These are phyloP conservation scores for Geopemphigus sp. DNA, from an alignment of 1,140 invertebrate genomes.

Conservation along the genomic window DNA sequence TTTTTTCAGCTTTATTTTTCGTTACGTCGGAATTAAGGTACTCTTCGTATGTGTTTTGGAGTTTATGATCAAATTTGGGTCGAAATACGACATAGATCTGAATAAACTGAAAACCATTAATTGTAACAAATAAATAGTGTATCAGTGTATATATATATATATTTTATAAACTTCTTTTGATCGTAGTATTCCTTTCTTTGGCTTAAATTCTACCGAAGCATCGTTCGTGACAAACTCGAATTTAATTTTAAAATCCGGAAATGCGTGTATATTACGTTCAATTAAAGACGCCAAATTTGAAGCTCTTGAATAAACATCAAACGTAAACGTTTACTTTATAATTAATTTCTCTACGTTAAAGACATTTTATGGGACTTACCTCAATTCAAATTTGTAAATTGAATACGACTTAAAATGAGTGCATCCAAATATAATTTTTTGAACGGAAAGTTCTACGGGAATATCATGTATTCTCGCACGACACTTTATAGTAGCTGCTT, in stretches of 20 bases:
- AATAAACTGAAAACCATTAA: conserved; percentile 2
- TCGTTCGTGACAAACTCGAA: conserved; percentile 26
- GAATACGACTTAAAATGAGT: conserved; percentile 28
- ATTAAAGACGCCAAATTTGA: neutral
- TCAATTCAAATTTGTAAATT: conserved; percentile 16
- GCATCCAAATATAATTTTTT: conserved; percentile 27
- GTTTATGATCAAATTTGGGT: neutral
- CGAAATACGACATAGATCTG: neutral
- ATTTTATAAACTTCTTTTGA: conserved; percentile 24
- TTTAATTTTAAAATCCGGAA: conserved; percentile 21
- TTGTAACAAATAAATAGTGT: neutral
- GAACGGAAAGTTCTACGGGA: conserved; percentile 21
- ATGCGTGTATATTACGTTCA: neutral
- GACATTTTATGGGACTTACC: neutral
- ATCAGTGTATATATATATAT: neutral
- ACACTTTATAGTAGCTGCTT: conserved; percentile 15
- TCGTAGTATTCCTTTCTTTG: conserved; percentile 13
- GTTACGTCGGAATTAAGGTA: neutral
- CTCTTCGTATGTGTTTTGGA: conserved; percentile 6
- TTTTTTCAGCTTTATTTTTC: neutral
- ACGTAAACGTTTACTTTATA: neutral
- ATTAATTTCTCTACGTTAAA: neutral
- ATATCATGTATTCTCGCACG: conserved; percentile 1
- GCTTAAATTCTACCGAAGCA: conserved; percentile 13
- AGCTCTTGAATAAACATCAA: conserved; percentile 1